Percentiles rank a stretch among this genome's conserved stretches.
Evolutionary conservation across 2,888 invertebrate species (phyloP).

Genomic region (Xanthostigma xanthostigma): DNA sequence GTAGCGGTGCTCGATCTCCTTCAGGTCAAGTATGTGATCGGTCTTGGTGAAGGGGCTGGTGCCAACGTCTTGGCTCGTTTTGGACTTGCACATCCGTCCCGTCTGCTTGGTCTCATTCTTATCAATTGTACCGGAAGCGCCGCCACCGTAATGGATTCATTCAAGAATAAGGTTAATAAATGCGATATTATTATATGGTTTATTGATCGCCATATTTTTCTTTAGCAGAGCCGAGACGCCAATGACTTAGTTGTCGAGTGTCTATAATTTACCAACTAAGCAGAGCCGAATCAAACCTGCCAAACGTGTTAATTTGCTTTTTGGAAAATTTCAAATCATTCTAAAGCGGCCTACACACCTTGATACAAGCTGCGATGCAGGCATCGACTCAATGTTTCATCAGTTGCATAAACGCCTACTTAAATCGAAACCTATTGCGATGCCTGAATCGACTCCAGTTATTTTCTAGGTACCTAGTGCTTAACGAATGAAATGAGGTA

Average conservation of each 20-base stretch:
- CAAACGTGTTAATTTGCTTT: too few species aligned
- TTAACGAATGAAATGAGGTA: too few species aligned
- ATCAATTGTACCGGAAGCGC: slow-evolving; percentile 81
- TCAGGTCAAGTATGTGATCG: slow-evolving; percentile 69
- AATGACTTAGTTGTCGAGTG: background rate
- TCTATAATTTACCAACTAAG: too few species aligned
- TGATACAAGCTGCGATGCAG: too few species aligned
- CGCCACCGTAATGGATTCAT: slow-evolving; percentile 71
- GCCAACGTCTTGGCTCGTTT: slow-evolving; percentile 76
- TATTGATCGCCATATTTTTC: background rate
- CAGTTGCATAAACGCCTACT: too few species aligned
- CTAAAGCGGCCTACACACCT: too few species aligned
- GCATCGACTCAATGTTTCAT: too few species aligned
- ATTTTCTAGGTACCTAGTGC: too few species aligned
- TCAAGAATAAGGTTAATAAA: slow-evolving; percentile 54
- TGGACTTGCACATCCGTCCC: slow-evolving; percentile 64
- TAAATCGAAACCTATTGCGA: too few species aligned
- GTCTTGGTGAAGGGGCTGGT: slow-evolving; percentile 77
- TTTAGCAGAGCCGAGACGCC: background rate
- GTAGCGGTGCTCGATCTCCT: slow-evolving; percentile 68
- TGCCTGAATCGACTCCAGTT: too few species aligned
- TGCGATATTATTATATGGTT: background rate
- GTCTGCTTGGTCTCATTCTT: slow-evolving; percentile 64
- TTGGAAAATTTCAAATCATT: too few species aligned
- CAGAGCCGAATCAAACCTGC: too few species aligned